A percentile compares a stretch with the other conserved stretches of the same genome.
Evolutionary conservation across 2,113 vertebrate species (phyloP).

Genomic region (Salvelinus namaycush): DNA sequence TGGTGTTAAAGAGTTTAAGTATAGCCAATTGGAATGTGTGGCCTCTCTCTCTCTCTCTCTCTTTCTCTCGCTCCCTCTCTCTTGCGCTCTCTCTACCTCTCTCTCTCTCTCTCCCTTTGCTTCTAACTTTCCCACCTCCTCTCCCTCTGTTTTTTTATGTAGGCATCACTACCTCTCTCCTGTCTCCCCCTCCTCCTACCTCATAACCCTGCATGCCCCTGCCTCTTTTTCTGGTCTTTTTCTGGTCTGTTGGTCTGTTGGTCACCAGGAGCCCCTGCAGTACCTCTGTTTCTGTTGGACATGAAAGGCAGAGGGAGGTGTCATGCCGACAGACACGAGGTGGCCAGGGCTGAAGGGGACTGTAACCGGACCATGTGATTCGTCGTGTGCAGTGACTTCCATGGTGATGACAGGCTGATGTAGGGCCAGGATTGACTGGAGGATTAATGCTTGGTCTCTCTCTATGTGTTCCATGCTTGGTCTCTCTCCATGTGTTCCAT

Average conservation of each 20-base stretch:
- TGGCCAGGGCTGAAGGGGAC: conserved; percentile 44
- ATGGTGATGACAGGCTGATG: conserved; percentile 59
- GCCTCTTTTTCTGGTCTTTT: too few species aligned
- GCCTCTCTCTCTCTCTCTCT: too few species aligned
- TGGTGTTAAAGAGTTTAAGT: too few species aligned
- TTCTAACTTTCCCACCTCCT: conserved; percentile 21
- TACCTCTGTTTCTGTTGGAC: conserved; percentile 41
- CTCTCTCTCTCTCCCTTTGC: too few species aligned
- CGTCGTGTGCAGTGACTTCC: conserved; percentile 38
- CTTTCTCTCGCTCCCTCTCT: too few species aligned
- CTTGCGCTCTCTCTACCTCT: too few species aligned
- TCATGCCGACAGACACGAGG: conserved; percentile 25
- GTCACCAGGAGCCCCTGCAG: conserved; percentile 28
- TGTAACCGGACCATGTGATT: conserved; percentile 43
- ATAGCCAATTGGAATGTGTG: too few species aligned
- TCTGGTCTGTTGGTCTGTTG: conserved; percentile 29
- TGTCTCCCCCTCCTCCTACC: not conserved
- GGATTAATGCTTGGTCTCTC: conserved; percentile 38
- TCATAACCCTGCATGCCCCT: not conserved
- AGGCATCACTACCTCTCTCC: not conserved
- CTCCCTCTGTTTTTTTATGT: not conserved
- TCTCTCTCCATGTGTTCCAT: too few species aligned
- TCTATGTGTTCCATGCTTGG: not conserved
- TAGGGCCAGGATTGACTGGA: conserved; percentile 41
- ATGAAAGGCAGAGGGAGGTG: conserved; percentile 28